Evolutionary conservation across 2,888 invertebrate genomes (phyloP), one percentile per base, ranked within the genome.

Genomic region (Brachynemurus nebulosus): DNA sequence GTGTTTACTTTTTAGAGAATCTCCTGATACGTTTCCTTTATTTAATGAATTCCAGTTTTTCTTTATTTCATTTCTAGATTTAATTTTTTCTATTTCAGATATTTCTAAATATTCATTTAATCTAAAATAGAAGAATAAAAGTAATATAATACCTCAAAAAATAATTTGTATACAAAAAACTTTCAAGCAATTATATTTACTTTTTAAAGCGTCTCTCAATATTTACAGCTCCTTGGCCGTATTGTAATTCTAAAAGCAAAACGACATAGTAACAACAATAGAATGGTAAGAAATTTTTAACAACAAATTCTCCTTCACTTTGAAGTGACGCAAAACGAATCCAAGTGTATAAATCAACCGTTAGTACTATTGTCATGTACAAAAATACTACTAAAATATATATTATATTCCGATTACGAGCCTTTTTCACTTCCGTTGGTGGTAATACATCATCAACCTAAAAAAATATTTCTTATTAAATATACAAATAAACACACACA

Each of bases 201-300:
- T 35, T 44, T 27, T 30, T 23, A 11, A 44, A 44, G 7, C 44
- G 17, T 21, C 17, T 9, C n/a, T 38, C 18, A 3, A 40, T n/a
- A 16, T 30, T 14, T 27, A 27, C 16, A 4, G 30, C 27, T 6
- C 27, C 37, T n/a, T 44, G 44, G 12, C 19, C 23, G 38, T 21
- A 44, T 27, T 44, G 44, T 12, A 44, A 17, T 12, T 44, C 38
- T 6, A 44, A 21, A 11, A 44, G 9, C 4, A 44, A n/a, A 25
- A 44, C 19, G 3, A 25, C 12, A 37, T 38, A 44, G 25, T 44
- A 44, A 19, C 33, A 18, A n/a, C 34, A 37, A 27, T 44, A 44
- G 18, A 44, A 44, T n/a, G 20, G 20, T 11, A 38, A 25, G 18
- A 38, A 44, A 17, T 44, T 44, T 25, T 18, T 14, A 11, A 37